phyloP scores from a whole-genome alignment of 2,113 vertebrate genomes.

The Nycticorax nycticorax region DNA sequence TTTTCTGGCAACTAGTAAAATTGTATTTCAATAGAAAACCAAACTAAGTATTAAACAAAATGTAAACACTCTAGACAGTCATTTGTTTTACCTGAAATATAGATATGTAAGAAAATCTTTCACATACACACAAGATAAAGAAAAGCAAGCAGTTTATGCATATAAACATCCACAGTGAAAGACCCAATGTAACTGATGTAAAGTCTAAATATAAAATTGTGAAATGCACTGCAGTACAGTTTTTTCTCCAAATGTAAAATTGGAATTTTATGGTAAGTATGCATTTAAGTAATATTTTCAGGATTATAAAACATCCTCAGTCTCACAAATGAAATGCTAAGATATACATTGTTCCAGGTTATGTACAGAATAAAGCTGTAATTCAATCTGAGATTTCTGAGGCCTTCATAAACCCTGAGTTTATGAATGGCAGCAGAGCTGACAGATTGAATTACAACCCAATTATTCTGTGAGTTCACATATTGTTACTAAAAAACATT shows the following conservation, averaged over 20 bases:
- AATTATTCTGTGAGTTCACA: conserved; percentile 28
- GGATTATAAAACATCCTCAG: conserved; percentile 3
- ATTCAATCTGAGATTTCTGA: conserved; percentile 33
- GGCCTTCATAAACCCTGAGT: conserved; percentile 16
- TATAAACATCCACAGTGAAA: background rate
- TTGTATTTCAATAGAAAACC: background rate
- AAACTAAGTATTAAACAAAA: background rate
- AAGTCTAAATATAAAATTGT: background rate
- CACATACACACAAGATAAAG: background rate
- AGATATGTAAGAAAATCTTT: background rate
- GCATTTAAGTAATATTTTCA: conserved; percentile 6
- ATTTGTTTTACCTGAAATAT: background rate
- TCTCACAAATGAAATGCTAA: conserved; percentile 19
- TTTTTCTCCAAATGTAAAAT: background rate
- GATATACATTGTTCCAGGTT: conserved; percentile 5
- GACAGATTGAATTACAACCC: conserved; percentile 30
- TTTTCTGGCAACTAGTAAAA: background rate
- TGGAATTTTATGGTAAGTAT: background rate
- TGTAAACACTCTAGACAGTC: background rate
- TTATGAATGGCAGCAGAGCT: conserved; percentile 47
- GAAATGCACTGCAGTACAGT: background rate
- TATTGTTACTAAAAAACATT: conserved; percentile 20
- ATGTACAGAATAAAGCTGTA: conserved; percentile 8
- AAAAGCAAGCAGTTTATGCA: background rate
- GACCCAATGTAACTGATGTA: background rate